Percentiles rank a stretch among this genome's conserved stretches.
Evolutionary conservation across 2,113 vertebrate species (phyloP).

Genomic region (Ginglymostoma cirratum): DNA sequence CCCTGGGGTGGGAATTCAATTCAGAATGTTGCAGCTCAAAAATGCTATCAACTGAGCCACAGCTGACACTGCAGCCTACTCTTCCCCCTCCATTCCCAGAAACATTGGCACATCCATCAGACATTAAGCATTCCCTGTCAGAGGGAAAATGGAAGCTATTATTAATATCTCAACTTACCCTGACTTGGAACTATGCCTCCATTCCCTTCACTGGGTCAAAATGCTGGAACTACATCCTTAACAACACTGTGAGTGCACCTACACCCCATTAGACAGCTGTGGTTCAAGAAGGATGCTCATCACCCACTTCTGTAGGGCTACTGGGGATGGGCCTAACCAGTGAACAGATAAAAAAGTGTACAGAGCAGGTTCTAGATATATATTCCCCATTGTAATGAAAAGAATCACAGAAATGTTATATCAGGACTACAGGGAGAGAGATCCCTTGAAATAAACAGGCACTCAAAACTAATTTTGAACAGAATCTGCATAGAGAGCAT

Average conservation of each 20-base stretch:
- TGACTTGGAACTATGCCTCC: too few relatives aligned
- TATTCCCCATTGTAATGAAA: background rate
- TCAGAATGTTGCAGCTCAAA: too few relatives aligned
- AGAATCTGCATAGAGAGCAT: background rate
- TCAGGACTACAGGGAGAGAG: background rate
- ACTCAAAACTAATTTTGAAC: background rate
- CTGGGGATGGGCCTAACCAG: too few relatives aligned
- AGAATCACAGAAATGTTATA: background rate
- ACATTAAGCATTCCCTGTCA: background rate
- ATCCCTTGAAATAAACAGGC: background rate
- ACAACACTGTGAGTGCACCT: too few relatives aligned
- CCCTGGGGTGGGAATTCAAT: too few relatives aligned
- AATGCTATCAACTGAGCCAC: background rate
- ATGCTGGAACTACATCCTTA: too few relatives aligned
- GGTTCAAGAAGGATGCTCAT: too few relatives aligned
- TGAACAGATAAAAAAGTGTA: too few relatives aligned
- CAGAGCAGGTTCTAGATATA: background rate
- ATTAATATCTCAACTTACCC: background rate
- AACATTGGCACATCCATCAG: background rate
- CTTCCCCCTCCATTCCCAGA: background rate
- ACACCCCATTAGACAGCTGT: too few relatives aligned
- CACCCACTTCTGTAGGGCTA: too few relatives aligned
- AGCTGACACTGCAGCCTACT: background rate
- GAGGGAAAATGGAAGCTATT: background rate
- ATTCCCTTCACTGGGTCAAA: too few relatives aligned